Conservation (phyloP, 1,140 invertebrate genomes). For the Panulirus ornatus region DNA sequence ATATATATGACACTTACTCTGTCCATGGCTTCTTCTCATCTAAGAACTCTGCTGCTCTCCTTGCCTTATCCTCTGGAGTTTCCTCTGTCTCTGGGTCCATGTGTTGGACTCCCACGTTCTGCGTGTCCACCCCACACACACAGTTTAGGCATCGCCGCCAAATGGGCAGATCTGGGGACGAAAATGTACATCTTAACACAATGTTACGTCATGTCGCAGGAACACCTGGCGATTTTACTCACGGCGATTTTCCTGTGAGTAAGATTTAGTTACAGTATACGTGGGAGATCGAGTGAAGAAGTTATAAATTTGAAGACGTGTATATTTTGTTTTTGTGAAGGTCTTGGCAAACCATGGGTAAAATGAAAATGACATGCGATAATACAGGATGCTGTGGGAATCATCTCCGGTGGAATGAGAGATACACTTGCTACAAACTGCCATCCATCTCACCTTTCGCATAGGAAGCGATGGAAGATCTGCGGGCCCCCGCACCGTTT, state of each 20-base stretch:
- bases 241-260: no score
- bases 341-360: not conserved
- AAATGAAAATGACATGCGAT: not conserved
- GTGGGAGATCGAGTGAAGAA: no score
- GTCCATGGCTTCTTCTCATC: slow-evolving; percentile 54
- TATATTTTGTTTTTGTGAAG: not conserved
- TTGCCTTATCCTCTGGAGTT: slow-evolving; percentile 49
- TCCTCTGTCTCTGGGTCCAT: slow-evolving; percentile 16
- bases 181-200: not conserved
- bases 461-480: no score
- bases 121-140: slow-evolving; percentile 40
- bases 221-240: no score
- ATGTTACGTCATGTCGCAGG: no score
- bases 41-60: slow-evolving; percentile 52
- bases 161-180: slow-evolving; percentile 33
- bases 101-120: slow-evolving; percentile 12
- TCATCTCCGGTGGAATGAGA: not conserved
- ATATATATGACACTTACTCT: slow-evolving; percentile 40
- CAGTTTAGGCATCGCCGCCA: slow-evolving; percentile 50
- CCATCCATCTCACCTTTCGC: not conserved
- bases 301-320: not conserved
- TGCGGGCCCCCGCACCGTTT: not conserved
- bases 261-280: no score
- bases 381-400: not conserved
- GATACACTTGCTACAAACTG: not conserved